Evolutionary conservation across 2,888 invertebrate species (phyloP).

Genomic region (Barypeithes pellucidus): DNA sequence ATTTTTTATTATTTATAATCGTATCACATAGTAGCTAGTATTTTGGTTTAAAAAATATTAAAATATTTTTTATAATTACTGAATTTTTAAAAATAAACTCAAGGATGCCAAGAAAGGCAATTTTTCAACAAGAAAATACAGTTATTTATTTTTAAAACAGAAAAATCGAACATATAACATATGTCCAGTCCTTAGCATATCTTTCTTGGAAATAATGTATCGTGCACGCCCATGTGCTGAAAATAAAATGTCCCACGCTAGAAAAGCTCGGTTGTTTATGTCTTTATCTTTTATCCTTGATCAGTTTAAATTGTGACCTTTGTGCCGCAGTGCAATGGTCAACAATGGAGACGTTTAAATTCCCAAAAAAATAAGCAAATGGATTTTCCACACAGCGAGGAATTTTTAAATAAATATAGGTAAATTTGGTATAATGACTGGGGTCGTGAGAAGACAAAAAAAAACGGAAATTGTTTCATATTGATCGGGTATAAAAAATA

Average conservation of each 20-base stretch:
- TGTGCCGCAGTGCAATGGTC: slow-evolving; percentile 31
- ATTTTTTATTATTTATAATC: no score
- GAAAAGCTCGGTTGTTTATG: slow-evolving; percentile 29
- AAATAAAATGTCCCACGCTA: slow-evolving; percentile 19
- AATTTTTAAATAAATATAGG: slow-evolving; percentile 28
- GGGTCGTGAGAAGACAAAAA: background rate
- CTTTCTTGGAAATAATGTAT: background rate
- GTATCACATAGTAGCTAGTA: no score
- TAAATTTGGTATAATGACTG: slow-evolving; percentile 1
- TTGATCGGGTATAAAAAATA: no score
- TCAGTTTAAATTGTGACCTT: slow-evolving; percentile 28
- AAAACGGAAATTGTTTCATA: no score
- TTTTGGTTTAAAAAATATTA: no score
- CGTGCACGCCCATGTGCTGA: background rate
- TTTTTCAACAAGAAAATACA: background rate
- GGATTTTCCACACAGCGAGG: background rate
- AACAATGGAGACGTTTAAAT: slow-evolving; percentile 9
- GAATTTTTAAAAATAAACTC: no score
- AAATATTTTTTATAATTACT: no score
- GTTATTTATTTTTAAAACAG: no score
- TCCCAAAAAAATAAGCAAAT: slow-evolving; percentile 25
- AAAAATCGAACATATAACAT: background rate
- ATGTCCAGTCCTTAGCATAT: background rate
- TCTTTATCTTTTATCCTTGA: slow-evolving; percentile 25
- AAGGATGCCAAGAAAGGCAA: no score